A percentile compares a stretch with the other conserved stretches of the same genome.
phyloP scores from a whole-genome alignment of 2,113 vertebrate species.

The Ia io region DNA sequence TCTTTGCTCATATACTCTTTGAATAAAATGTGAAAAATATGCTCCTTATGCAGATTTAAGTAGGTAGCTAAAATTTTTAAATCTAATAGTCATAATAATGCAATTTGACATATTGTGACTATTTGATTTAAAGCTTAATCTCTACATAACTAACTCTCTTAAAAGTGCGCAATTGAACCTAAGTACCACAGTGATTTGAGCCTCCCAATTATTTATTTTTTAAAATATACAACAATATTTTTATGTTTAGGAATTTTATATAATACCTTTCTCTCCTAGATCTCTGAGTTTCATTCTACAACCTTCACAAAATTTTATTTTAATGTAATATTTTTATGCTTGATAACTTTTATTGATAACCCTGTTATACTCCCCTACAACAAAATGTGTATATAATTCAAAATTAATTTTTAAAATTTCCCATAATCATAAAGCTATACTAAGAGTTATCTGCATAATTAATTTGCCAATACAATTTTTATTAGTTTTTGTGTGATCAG shows the following conservation, averaged over 20 bases:
- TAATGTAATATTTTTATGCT: background rate
- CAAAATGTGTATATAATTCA: background rate
- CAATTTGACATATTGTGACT: background rate
- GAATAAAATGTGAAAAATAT: conserved; percentile 3
- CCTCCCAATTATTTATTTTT: background rate
- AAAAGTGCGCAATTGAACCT: background rate
- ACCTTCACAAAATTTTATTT: background rate
- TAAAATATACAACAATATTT: background rate
- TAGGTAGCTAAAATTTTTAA: background rate
- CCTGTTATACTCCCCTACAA: background rate
- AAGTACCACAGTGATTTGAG: background rate
- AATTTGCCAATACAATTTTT: background rate
- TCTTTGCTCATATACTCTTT: background rate
- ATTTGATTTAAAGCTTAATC: conserved; percentile 22
- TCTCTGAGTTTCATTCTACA: background rate
- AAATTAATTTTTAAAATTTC: background rate
- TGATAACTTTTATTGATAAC: background rate
- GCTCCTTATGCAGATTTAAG: background rate
- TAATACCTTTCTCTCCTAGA: background rate
- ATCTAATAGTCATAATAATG: background rate
- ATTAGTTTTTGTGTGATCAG: background rate
- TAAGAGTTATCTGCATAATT: background rate
- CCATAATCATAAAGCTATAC: background rate
- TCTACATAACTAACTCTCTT: background rate
- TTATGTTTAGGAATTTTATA: background rate